A percentile compares a stretch with the other conserved stretches of the same genome.
Evolutionary conservation across 2,113 vertebrate genomes (phyloP).

Genomic region (Morone saxatilis): DNA sequence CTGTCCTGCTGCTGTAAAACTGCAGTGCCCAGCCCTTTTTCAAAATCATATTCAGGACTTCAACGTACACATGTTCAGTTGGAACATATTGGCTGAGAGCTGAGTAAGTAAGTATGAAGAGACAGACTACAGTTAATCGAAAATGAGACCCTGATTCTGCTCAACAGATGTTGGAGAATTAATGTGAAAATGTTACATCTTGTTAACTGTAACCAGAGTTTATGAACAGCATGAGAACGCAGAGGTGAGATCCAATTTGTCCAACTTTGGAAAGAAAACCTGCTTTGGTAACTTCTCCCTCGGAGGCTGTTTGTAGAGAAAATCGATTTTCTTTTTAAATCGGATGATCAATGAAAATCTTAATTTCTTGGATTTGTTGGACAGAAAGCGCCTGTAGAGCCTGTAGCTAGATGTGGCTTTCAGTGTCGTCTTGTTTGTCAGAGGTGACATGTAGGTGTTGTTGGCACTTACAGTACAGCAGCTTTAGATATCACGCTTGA

Average conservation of each 20-base stretch:
- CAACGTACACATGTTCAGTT: neutral
- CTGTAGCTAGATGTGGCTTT: neutral
- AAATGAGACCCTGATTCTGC: neutral
- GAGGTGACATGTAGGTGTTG: neutral
- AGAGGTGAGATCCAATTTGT: neutral
- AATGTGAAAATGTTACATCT: neutral
- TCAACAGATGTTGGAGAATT: neutral
- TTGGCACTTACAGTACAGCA: neutral
- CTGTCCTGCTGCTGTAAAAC: neutral
- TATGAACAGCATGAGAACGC: neutral
- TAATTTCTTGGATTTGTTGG: too few relatives aligned
- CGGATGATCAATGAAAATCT: neutral
- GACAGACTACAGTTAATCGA: neutral
- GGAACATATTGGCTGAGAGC: neutral
- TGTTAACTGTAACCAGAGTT: slow-evolving; percentile 18
- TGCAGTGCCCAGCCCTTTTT: too few relatives aligned
- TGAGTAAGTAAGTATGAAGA: neutral
- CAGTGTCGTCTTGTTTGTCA: neutral
- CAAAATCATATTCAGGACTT: neutral
- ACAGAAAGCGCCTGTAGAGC: neutral
- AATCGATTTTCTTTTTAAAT: neutral
- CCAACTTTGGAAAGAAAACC: neutral
- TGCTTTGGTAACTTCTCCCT: neutral
- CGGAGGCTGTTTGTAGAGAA: neutral
- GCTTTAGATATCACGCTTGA: neutral